These are phyloP conservation scores for Sporophila hypoxantha DNA, from an alignment of 2,113 vertebrate species.

Conservation along the genomic window DNA sequence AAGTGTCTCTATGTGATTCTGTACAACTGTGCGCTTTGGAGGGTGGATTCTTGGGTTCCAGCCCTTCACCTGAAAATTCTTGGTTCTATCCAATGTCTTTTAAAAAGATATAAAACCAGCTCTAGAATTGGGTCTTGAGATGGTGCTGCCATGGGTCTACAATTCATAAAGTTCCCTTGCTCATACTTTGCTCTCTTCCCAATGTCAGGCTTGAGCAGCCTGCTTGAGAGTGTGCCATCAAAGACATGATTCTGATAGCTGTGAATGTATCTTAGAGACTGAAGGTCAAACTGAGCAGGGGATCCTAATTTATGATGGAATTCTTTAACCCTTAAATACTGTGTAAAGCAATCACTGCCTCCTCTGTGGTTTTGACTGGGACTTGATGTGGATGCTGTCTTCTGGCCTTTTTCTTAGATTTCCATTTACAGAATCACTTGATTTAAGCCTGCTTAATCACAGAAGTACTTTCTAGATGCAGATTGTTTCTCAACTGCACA, in stretches of 20 bases:
- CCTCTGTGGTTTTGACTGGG: background rate
- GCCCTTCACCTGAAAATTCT: background rate
- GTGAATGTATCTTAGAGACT: background rate
- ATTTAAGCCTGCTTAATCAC: background rate
- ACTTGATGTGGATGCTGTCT: background rate
- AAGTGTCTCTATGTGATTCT: background rate
- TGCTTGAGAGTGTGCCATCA: background rate
- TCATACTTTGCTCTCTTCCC: background rate
- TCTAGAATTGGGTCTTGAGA: background rate
- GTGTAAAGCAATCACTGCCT: background rate
- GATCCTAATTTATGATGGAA: background rate
- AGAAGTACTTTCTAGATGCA: background rate
- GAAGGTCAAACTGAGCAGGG: background rate
- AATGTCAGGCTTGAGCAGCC: background rate
- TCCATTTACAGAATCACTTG: background rate
- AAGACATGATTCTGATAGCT: background rate
- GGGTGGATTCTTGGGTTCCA: background rate
- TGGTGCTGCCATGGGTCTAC: background rate
- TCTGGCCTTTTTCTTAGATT: background rate
- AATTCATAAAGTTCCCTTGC: background rate
- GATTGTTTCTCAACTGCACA: background rate
- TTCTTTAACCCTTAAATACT: background rate
- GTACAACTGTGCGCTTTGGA: background rate
- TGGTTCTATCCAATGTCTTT: background rate
- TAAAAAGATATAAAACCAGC: background rate